Conservation (phyloP, 2,888 invertebrate genomes). For the Uloborus plumipes region DNA sequence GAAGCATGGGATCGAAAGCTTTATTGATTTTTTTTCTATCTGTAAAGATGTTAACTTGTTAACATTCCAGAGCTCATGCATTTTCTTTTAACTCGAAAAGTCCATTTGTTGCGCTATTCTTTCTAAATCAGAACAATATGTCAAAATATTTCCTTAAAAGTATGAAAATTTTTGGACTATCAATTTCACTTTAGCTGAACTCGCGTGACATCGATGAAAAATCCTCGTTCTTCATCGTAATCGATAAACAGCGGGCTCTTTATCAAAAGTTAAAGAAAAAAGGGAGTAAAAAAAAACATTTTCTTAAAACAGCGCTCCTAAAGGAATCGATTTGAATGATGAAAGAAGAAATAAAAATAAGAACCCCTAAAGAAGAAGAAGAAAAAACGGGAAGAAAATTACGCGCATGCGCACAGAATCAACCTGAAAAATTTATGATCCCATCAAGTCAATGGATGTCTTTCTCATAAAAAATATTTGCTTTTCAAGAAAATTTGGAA, state of each 20-base stretch:
- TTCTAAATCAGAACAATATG: too few species aligned
- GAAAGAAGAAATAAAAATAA: slow-evolving; percentile 2
- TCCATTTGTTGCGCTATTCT: too few species aligned
- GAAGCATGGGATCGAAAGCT: too few species aligned
- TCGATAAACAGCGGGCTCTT: slow-evolving; percentile 30
- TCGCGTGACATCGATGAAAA: too few species aligned
- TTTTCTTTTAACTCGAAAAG: too few species aligned
- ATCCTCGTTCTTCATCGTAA: slow-evolving; percentile 22
- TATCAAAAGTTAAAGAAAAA: slow-evolving; percentile 14
- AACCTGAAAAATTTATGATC: slow-evolving; percentile 58
- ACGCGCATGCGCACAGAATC: slow-evolving; percentile 33
- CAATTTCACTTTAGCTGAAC: too few species aligned
- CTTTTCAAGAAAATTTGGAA: too few species aligned
- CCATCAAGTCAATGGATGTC: slow-evolving; percentile 51
- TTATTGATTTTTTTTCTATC: too few species aligned
- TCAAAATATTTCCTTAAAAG: too few species aligned
- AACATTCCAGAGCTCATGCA: too few species aligned
- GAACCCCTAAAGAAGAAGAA: background rate
- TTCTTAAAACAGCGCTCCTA: slow-evolving; percentile 19
- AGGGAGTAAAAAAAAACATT: slow-evolving; percentile 13
- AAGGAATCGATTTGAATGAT: slow-evolving; percentile 56
- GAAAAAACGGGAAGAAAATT: slow-evolving; percentile 32
- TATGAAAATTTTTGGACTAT: too few species aligned
- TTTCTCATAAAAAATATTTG: slow-evolving; percentile 22
- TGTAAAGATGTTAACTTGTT: too few species aligned